These are phyloP conservation scores for Poeciliopsis turrubarensis DNA, from an alignment of 2,113 vertebrate species.

Conservation along the genomic window DNA sequence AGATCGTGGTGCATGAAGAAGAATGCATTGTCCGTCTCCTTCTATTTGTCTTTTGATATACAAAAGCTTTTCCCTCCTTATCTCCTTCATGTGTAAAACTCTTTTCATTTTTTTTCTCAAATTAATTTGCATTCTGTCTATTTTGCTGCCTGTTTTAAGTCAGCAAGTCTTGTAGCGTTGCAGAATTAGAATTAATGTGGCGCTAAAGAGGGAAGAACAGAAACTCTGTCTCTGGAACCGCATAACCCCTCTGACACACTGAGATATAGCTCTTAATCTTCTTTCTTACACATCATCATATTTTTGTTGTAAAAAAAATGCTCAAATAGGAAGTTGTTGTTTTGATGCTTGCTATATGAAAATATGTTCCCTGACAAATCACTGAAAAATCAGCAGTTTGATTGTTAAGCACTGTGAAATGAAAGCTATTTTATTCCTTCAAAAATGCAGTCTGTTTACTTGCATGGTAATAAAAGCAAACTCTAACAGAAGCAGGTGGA, in stretches of 20 bases:
- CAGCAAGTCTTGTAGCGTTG: not conserved
- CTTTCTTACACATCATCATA: not conserved
- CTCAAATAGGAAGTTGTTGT: not conserved
- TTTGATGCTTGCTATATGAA: not conserved
- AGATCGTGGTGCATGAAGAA: slow-evolving; percentile 35
- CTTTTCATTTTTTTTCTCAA: slow-evolving; percentile 9
- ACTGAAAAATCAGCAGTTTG: too few species aligned
- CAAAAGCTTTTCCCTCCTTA: not conserved
- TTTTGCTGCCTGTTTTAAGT: slow-evolving; percentile 7
- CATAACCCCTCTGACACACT: not conserved
- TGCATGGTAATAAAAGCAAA: too few species aligned
- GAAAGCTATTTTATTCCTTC: too few species aligned
- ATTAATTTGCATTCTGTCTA: slow-evolving; percentile 13
- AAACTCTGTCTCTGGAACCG: not conserved
- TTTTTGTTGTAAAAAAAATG: not conserved
- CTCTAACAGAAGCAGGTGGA: too few species aligned
- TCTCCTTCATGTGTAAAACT: slow-evolving; percentile 1
- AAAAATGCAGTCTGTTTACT: too few species aligned
- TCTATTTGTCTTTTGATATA: slow-evolving; percentile 32
- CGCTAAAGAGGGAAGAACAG: not conserved
- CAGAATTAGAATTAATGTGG: not conserved
- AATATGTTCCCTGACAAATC: too few species aligned
- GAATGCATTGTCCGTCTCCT: slow-evolving; percentile 31
- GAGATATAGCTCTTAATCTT: not conserved
- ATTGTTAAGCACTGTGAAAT: too few species aligned